A percentile compares a stretch with the other conserved stretches of the same genome.
Evolutionary conservation across 2,888 invertebrate species (phyloP).

Genomic region (Ectemnius continuus): DNA sequence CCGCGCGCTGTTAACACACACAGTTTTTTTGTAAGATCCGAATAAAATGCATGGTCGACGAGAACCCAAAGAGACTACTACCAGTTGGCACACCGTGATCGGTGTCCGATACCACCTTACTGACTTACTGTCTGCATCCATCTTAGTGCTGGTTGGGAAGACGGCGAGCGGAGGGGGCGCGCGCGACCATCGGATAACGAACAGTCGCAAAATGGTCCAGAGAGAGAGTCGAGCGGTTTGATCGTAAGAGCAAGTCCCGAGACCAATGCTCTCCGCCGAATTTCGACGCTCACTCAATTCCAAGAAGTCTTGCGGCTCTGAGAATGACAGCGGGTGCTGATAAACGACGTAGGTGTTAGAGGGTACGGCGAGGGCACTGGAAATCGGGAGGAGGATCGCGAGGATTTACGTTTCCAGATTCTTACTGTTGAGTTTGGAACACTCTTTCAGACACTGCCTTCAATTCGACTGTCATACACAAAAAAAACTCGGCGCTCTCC

Average conservation of each 20-base stretch:
- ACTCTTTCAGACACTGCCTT: conserved; percentile 6
- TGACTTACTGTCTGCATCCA: conserved; percentile 37
- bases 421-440: background rate
- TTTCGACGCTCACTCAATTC: conserved; percentile 27
- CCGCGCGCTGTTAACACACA: conserved; percentile 69
- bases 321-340: background rate
- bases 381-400: background rate
- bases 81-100: no score
- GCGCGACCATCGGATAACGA: conserved; percentile 9
- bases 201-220: conserved; percentile 6
- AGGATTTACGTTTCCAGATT: background rate
- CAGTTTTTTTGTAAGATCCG: conserved; percentile 73
- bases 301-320: conserved; percentile 12
- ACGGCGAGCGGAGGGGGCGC: conserved; percentile 10
- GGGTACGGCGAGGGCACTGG: background rate
- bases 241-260: conserved; percentile 9
- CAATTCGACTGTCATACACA: background rate
- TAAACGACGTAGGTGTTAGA: background rate
- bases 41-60: conserved; percentile 74
- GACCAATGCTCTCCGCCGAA: conserved; percentile 18
- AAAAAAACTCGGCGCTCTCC: background rate
- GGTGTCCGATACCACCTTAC: no score
- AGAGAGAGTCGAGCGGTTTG: background rate
- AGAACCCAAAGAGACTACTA: conserved; percentile 40
- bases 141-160: conserved; percentile 34